These are phyloP conservation scores for Brenthis daphne DNA, from an alignment of 2,888 invertebrate genomes.

Conservation along the genomic window DNA sequence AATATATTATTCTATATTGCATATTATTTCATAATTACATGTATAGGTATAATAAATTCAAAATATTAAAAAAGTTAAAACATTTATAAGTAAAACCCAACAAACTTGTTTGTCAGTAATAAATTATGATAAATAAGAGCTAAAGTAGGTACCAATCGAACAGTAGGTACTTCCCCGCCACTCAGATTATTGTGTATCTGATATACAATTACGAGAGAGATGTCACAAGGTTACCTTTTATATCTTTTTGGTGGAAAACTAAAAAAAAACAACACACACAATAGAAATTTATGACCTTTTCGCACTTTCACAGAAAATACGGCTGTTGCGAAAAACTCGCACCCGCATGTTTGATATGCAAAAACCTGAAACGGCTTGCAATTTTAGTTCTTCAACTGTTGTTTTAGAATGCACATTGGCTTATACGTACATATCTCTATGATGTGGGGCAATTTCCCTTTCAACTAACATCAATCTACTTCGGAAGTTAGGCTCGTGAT, in stretches of 20 bases:
- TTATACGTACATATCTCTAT: slow-evolving; percentile 26
- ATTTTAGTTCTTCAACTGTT: slow-evolving; percentile 21
- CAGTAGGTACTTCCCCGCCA: background rate
- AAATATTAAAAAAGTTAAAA: no score
- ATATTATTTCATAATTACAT: no score
- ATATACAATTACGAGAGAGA: background rate
- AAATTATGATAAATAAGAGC: background rate
- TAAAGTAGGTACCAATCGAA: background rate
- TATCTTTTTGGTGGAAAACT: background rate
- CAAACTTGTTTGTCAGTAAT: background rate
- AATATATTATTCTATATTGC: no score
- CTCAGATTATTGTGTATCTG: background rate
- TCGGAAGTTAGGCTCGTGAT: slow-evolving; percentile 53
- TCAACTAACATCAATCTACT: slow-evolving; percentile 51
- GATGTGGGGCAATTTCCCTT: slow-evolving; percentile 56
- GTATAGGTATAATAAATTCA: no score
- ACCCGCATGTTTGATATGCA: slow-evolving; percentile 31
- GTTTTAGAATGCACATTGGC: slow-evolving; percentile 27
- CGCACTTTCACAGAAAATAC: slow-evolving; percentile 16
- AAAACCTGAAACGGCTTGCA: slow-evolving; percentile 9
- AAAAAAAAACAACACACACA: slow-evolving; percentile 3
- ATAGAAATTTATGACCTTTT: slow-evolving; percentile 13
- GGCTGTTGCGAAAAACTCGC: slow-evolving; percentile 14
- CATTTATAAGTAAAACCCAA: background rate
- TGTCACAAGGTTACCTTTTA: background rate